A percentile compares a stretch with the other conserved stretches of the same genome.
Evolutionary conservation across 2,113 vertebrate species (phyloP).

Genomic region (Saccopteryx leptura): DNA sequence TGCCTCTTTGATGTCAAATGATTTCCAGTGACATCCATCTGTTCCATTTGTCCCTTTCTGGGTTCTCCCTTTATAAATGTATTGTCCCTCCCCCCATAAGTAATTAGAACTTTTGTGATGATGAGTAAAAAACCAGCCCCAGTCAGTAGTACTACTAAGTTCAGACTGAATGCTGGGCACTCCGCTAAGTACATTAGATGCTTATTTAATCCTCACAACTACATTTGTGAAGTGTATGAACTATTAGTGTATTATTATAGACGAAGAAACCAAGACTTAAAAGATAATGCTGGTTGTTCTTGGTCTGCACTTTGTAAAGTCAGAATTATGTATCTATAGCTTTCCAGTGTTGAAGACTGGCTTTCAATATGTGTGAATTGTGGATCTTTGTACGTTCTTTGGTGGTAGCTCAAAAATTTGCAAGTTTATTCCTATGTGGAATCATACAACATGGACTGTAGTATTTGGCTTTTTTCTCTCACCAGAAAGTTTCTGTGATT

Average conservation of each 20-base stretch:
- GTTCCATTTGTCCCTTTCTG: not conserved
- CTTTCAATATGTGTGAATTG: conserved; percentile 1
- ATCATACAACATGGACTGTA: not conserved
- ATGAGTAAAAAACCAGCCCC: not conserved
- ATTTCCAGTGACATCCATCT: not conserved
- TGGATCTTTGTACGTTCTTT: not conserved
- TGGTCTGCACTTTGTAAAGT: not conserved
- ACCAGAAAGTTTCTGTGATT: not conserved
- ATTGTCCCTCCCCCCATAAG: not conserved
- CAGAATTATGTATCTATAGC: not conserved
- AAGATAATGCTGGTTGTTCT: not conserved
- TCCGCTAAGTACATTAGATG: not conserved
- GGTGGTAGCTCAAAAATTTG: not conserved
- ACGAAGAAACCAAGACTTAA: not conserved
- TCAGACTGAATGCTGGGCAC: not conserved
- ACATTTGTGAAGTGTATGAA: not conserved
- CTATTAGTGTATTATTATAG: not conserved
- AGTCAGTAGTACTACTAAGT: not conserved
- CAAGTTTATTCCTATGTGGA: conserved; percentile 14
- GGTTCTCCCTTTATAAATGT: not conserved
- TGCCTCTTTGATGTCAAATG: not conserved
- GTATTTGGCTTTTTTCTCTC: not conserved
- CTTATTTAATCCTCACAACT: not conserved
- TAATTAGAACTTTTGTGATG: not conserved
- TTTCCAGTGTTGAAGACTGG: not conserved